Evolutionary conservation across 2,797 vertebrate species (phyloP), one percentile per base, ranked within the genome.

Genomic region (Corythornis leucogaster): DNA sequence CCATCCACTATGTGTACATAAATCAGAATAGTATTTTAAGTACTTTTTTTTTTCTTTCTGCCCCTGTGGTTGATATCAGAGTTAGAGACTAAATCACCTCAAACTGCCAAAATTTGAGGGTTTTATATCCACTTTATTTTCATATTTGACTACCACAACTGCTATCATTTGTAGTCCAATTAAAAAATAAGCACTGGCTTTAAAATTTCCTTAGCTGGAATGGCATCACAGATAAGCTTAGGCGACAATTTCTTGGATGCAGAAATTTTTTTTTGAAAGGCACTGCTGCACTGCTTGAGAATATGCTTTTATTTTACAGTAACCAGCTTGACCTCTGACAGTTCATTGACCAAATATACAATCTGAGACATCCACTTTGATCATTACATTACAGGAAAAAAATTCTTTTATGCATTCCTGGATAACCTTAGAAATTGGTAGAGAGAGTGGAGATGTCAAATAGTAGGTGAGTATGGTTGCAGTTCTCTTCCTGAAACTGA

Each of bases 91-190:
- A 40, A 90, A 81, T 62, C 55, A 40, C 12, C 14, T 10, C 24
- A 31, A 54, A 76, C 55, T 59, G 64, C 43, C 64, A 57, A 48
- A 53, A 69, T 59, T 17, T 28, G 71, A 90, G 59, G 61, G 59
- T 77, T 92, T 94, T 58, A 87, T 81, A 81, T 89, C 46, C 38
- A 13, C 20, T 40, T 90, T 83, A 48, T 38, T 90, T 88, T 84
- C 57, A 79, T 81, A 42, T 45, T 80, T 91, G 73, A 48, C 61
- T 82, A 31, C 67, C 12, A 88, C 59, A 76, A 3, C 30, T 86
- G 89, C 31, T 51, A 42, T 81, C 8, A 3, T 73, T 79, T 24
- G 86, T 84, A 87, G 61, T 69, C 25, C 43, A 61, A 51, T 78
- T 73, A 62, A 93, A 80, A 90, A 76, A 43, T 42, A 81, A 70